phyloP scores from a whole-genome alignment of 2,113 vertebrate genomes.

The Canis aureus region DNA sequence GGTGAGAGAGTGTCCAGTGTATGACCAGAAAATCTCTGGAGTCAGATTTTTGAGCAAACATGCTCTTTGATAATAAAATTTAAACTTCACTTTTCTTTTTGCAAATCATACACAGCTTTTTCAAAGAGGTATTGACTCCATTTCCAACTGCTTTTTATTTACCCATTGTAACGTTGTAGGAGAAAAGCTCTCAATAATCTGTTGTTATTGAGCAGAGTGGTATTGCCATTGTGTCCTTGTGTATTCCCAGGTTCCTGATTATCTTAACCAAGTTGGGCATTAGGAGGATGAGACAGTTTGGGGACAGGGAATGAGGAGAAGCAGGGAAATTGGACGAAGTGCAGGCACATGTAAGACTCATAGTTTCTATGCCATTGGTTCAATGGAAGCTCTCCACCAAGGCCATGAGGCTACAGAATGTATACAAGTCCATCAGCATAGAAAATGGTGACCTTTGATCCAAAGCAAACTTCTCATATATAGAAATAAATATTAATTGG shows the following conservation, averaged over 20 bases:
- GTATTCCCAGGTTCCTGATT: background rate
- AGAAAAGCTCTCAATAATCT: background rate
- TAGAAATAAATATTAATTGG: background rate
- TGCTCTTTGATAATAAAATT: background rate
- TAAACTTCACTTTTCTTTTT: background rate
- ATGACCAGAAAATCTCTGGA: background rate
- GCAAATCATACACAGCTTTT: background rate
- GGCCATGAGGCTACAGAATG: too few species aligned
- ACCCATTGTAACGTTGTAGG: background rate
- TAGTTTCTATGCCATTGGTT: rapidly evolving
- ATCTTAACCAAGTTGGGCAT: background rate
- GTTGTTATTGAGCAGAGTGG: background rate
- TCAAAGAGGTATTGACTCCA: background rate
- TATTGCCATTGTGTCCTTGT: background rate
- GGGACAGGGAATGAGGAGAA: background rate
- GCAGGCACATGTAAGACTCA: background rate
- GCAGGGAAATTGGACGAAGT: rapidly evolving
- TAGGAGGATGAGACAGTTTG: background rate
- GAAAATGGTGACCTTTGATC: background rate
- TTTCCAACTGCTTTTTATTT: background rate
- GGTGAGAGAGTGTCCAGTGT: background rate
- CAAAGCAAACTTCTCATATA: background rate
- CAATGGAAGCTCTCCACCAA: background rate
- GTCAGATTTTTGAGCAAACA: background rate
- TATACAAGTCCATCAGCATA: background rate